Base-by-base conservation (phyloP, 2,797 vertebrate species). In the Spondyliosoma cantharus region DNA sequence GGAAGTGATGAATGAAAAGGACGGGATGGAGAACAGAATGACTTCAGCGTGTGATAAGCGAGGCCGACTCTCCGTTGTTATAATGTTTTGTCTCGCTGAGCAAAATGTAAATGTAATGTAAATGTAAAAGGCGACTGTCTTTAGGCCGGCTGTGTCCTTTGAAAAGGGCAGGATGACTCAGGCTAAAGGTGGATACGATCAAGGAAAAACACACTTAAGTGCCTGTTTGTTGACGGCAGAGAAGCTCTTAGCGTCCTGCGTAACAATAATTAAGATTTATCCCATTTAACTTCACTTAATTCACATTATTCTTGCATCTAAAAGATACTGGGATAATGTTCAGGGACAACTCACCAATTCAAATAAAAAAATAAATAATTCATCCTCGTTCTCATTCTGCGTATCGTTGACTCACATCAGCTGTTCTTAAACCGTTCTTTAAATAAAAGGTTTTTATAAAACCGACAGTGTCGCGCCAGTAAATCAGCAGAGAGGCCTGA, bases 81-180 rank as follows among this genome's bases (percentile, higher is more conserved):
- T 71, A 49, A 43, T 5, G 59, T 70, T 58, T 37, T 20, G 67
- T 76, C 56, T 82, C n/a, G 5, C 50, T 22, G 78, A 80, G 64
- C 42, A 81, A 83, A 83, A 83, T 82, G 25, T 82, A 81, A 78
- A 84, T 81, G 70, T 71, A 59, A 74, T 68, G 74, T 78, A 82
- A 70, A 81, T 68, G 72, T 76, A 57, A 11, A 59, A 48, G 60
- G 15, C 37, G 8, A 24, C 62, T 78, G 71, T 89, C 80, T 81
- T 64, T 70, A 80, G 76, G 76, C 67, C 9, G 37, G 9, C 59
- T 58, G 52, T 75, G 85, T 87, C 84, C 81, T 88, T 88, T 86
- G 5, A 56, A 77, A 88, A 75, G 74, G 67, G 61, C 83, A 81
- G 29, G 58, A 74, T 70, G 73, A 90, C 66, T 83, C 75, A 76